Conservation (phyloP, 1,140 invertebrate genomes). For the Drosophila setifemur region DNA sequence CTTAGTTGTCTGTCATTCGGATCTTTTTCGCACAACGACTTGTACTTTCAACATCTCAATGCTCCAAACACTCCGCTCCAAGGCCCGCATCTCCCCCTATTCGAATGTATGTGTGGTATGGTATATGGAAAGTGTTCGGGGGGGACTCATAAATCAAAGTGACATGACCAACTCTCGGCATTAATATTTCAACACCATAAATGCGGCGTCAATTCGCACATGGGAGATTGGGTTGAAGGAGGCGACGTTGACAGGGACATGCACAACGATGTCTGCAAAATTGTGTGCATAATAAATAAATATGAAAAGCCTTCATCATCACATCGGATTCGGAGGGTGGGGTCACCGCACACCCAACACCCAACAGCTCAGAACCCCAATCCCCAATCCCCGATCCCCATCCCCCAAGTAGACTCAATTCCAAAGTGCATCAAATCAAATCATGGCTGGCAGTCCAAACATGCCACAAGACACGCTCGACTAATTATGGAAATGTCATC, state of each 20-base stretch:
- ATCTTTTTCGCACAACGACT: constrained; percentile 25
- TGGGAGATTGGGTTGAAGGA: constrained; percentile 42
- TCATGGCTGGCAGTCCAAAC: constrained; percentile 70
- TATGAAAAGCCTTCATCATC: constrained; percentile 47
- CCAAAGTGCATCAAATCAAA: constrained; percentile 66
- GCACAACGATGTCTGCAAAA: constrained; percentile 68
- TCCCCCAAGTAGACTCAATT: constrained; percentile 11
- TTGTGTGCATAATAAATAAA: constrained; percentile 77
- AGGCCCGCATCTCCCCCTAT: constrained; percentile 15
- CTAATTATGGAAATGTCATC: constrained; percentile 80
- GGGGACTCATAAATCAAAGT: constrained; percentile 72
- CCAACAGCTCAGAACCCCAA: background rate
- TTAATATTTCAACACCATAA: constrained; percentile 80
- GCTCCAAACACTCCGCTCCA: constrained; percentile 6
- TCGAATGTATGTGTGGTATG: constrained; percentile 15
- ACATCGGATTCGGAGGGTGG: no score
- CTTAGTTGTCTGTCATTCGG: background rate
- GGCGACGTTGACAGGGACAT: constrained; percentile 60
- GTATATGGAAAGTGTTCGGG: constrained; percentile 41
- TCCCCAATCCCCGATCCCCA: background rate
- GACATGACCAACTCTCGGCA: constrained; percentile 75
- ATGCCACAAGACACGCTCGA: constrained; percentile 66
- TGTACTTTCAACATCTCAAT: constrained; percentile 63
- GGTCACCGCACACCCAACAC: constrained; percentile 5
- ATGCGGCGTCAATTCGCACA: constrained; percentile 77